Evolutionary conservation across 1,140 invertebrate genomes (phyloP), one percentile per base, ranked within the genome.

Genomic region (Philotrypesis tridentata): DNA sequence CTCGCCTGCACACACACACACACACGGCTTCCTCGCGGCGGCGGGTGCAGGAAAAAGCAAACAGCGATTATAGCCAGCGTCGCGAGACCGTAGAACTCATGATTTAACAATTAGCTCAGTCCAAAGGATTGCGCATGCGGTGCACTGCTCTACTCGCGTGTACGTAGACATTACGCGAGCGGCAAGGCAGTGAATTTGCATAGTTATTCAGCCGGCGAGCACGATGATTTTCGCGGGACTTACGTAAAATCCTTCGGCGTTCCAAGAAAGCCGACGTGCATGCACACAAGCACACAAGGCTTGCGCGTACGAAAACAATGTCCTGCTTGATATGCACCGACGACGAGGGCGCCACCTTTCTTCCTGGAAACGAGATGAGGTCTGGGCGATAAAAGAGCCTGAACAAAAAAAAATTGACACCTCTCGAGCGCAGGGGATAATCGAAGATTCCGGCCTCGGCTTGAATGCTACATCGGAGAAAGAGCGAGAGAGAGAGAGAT

Each of bases 61-160:
- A 70, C 29, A 70, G 31, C 65, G 65, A 68, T 68, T 68, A 29
- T n/a, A n/a, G 9, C 29, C 65, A 17, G 7, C 68, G 33, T n/a
- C 29, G 31, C 25, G 29, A 37, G 29, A 37, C 68, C 27, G 31
- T 55, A 55, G 48, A 55, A 17, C 48, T 55, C 5, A 65, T 65
- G 61, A 37, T 70, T 70, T 33, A 70, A 70, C 68, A 70, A 70
- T 70, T 70, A 70, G 68, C 31, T 70, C 68, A 9, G 17, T 21
- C 17, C 68, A n/a, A 55, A 55, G 8, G 29, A 70, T 70, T 31
- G 31, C 33, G 21, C 23, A 70, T 29, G 12, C 33, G 8, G 3
- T 37, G 9, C 68, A 21, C 14, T n/a, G 48, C 4, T 55, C 48
- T 55, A 55, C 17, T 55, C 48, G 48, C n/a, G 17, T 55, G n/a